Base-by-base conservation (phyloP, 2,888 invertebrate species). In the Leptura quadrifasciata region DNA sequence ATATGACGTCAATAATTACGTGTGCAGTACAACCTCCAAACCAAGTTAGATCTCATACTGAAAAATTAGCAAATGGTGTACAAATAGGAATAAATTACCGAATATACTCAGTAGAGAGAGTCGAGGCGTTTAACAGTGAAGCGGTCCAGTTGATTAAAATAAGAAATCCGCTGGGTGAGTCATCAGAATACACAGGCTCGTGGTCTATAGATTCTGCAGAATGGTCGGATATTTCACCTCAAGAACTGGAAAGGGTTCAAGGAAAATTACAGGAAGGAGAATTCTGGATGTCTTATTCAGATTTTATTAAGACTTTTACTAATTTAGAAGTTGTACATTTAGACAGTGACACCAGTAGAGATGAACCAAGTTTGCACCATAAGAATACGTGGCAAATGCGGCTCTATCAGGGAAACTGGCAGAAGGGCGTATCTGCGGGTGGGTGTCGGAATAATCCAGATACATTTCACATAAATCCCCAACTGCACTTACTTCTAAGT, bases 391-490 rank as follows among this genome's bases (percentile, higher is more conserved):
- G 97, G 97, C 95, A 95, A 87, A 95, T 96, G 93, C 93, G 94
- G 84, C 92, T 96, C 86, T 95, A 95, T 86, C 96, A 96, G 86
- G 96, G 96, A 0, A 93, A 93, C 31, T 97, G 97, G 97, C 83
- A 84, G 58, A 83, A 81, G 72, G 97, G 97, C 0, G 96, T 97
- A 1, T 94, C 96, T 0, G 96, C 97, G 0, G 97, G 97, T 2
- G 97, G 97, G 47, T 97, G 97, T 88, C 91, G 96, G 82, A 97
- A 97, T 89, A 95, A 96, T 88, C 94, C 93, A 92, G 96, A 97
- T 87, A 96, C 96, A 55, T 97, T 97, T 88, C 97, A 97, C 88
- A 96, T 97, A 86, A 97, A 97, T 89, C 97, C 97, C 0, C 97
- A 97, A 90, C 91, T 97, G 55, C 94, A 97, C 85, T 88, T 97